phyloP scores from a whole-genome alignment of 2,888 invertebrate genomes.

The Proisotoma minuta region DNA sequence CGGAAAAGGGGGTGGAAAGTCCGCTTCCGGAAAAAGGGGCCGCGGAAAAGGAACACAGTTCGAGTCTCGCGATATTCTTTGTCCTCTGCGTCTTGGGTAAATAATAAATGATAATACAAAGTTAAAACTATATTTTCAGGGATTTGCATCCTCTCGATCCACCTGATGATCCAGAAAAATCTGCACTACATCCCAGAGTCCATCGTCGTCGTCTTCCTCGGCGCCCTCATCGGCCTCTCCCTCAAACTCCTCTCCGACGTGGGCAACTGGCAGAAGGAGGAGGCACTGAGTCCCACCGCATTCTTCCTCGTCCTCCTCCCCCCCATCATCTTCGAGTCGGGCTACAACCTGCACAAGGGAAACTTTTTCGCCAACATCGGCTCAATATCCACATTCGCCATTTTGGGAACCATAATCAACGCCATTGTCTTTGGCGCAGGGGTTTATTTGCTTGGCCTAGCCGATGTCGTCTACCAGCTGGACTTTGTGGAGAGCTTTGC shows the following conservation, averaged over 20 bases:
- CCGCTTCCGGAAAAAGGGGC: slow-evolving; percentile 77
- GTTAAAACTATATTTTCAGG: too few relatives aligned
- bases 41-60: slow-evolving; percentile 95
- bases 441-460: slow-evolving; percentile 84
- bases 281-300: slow-evolving; percentile 96
- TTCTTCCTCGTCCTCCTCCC: slow-evolving; percentile 94
- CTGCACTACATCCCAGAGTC: slow-evolving; percentile 97
- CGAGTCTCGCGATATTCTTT: slow-evolving; percentile 96
- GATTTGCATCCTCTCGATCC: slow-evolving; percentile 87
- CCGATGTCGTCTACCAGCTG: slow-evolving; percentile 72
- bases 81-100: slow-evolving; percentile 80
- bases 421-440: slow-evolving; percentile 95
- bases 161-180: slow-evolving; percentile 88
- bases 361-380: slow-evolving; percentile 87
- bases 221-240: slow-evolving; percentile 84
- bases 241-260: slow-evolving; percentile 86
- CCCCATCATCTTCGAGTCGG: slow-evolving; percentile 98
- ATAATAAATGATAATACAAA: slow-evolving; percentile 20
- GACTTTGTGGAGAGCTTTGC: slow-evolving; percentile 97
- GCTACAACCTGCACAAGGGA: slow-evolving; percentile 93
- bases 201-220: slow-evolving; percentile 89
- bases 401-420: slow-evolving; percentile 93
- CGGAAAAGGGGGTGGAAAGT: too few relatives aligned
- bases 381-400: slow-evolving; percentile 96
- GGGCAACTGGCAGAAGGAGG: slow-evolving; percentile 91